These are phyloP conservation scores for Strigamia transsilvanica DNA, from an alignment of 2,888 invertebrate genomes.

Conservation along the genomic window DNA sequence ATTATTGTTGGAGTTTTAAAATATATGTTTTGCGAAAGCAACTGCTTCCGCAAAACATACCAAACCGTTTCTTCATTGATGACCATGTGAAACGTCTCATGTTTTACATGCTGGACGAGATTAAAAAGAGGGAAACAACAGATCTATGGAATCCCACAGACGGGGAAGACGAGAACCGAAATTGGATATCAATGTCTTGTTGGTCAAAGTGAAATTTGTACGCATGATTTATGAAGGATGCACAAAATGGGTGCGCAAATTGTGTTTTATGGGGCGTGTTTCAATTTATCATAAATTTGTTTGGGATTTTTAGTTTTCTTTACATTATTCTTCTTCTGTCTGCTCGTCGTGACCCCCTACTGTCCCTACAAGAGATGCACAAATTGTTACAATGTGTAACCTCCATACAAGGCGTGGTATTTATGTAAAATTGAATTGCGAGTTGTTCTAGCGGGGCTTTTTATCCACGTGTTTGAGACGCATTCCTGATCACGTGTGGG, in stretches of 20 bases:
- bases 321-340: not conserved
- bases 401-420: not conserved
- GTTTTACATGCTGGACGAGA: too few species aligned
- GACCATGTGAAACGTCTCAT: too few species aligned
- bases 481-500: conserved; percentile 13
- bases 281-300: conserved; percentile 13
- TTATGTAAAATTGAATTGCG: not conserved
- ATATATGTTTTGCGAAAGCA: too few species aligned
- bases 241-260: conserved; percentile 6
- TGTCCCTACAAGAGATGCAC: too few species aligned
- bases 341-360: too few species aligned
- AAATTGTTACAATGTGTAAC: not conserved
- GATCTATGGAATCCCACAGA: too few species aligned
- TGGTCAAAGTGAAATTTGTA: not conserved
- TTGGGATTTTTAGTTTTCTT: not conserved
- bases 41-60: too few species aligned
- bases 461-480: conserved; percentile 12
- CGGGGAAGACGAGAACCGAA: too few species aligned
- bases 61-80: too few species aligned
- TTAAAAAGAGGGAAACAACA: too few species aligned
- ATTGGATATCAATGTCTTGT: not conserved
- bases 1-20: too few species aligned
- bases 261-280: conserved; percentile 14
- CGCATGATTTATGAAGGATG: not conserved
- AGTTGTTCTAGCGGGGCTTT: not conserved